Conservation (phyloP, 2,113 vertebrate genomes). For the Eira barbara region DNA sequence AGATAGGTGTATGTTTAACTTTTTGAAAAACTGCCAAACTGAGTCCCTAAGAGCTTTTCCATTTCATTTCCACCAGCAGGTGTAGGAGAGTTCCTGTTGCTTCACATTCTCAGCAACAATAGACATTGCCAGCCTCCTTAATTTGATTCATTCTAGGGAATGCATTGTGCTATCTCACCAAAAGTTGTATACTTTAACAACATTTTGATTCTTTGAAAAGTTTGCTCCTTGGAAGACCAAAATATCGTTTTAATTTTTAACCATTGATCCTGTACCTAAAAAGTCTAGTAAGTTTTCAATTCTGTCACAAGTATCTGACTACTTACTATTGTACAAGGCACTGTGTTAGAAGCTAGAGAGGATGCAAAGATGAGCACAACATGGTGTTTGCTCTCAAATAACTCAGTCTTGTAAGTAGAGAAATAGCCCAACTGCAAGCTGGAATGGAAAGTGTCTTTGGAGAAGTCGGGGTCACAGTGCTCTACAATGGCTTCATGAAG, state of each 20-base stretch:
- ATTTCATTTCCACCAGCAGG: not conserved
- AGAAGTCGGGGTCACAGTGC: not conserved
- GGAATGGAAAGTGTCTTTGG: not conserved
- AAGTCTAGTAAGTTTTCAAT: not conserved
- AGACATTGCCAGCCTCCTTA: not conserved
- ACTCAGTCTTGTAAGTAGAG: not conserved
- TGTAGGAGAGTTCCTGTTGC: not conserved
- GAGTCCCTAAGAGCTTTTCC: not conserved
- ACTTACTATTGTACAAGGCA: not conserved
- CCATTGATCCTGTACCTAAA: not conserved
- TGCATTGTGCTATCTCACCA: not conserved
- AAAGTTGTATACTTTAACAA: not conserved
- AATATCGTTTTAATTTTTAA: not conserved
- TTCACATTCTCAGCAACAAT: not conserved
- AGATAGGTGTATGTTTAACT: not conserved
- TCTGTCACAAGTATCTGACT: not conserved
- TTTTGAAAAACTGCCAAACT: not conserved
- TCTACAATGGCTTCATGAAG: not conserved
- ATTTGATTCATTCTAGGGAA: not conserved
- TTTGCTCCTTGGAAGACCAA: not conserved
- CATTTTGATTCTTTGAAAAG: not conserved
- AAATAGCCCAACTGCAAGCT: not conserved
- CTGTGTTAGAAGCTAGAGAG: not conserved
- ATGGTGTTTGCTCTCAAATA: not conserved
- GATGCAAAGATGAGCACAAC: not conserved